A percentile compares a stretch with the other conserved stretches of the same genome.
These are phyloP conservation scores for Galerucella pusilla DNA, from an alignment of 2,888 invertebrate species.

Conservation along the genomic window DNA sequence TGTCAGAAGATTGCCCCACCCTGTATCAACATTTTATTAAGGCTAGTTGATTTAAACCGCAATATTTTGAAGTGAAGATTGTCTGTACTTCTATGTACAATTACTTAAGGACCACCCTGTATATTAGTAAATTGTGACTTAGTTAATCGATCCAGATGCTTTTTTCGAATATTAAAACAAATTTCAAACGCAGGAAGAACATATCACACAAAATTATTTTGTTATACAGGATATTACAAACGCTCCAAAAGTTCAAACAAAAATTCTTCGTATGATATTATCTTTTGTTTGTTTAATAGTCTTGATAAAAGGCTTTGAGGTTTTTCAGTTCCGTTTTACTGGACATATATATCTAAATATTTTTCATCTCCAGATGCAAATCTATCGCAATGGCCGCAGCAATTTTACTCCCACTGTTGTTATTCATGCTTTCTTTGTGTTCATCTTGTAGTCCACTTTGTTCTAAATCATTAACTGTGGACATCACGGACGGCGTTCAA, in stretches of 20 bases:
- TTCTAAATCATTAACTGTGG: conserved; percentile 19
- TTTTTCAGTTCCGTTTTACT: not conserved
- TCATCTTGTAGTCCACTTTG: not conserved
- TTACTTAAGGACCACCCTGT: too few species aligned
- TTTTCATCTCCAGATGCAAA: not conserved
- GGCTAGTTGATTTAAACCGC: too few species aligned
- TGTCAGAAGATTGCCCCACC: too few species aligned
- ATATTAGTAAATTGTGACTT: too few species aligned
- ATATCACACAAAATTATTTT: not conserved
- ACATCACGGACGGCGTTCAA: conserved; percentile 39
- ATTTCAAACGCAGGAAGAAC: not conserved
- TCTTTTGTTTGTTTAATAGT: not conserved
- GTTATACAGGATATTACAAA: not conserved
- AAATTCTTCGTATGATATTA: not conserved
- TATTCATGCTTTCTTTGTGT: not conserved
- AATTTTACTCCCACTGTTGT: not conserved
- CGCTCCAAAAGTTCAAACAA: not conserved
- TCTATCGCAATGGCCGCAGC: not conserved
- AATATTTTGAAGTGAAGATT: too few species aligned
- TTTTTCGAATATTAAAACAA: not conserved
- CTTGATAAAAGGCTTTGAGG: not conserved
- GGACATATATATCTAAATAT: not conserved
- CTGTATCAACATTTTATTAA: too few species aligned
- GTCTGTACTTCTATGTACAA: too few species aligned
- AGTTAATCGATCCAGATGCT: too few species aligned